Evolutionary conservation across 2,113 vertebrate genomes (phyloP).

Genomic region (Maccullochella peelii): DNA sequence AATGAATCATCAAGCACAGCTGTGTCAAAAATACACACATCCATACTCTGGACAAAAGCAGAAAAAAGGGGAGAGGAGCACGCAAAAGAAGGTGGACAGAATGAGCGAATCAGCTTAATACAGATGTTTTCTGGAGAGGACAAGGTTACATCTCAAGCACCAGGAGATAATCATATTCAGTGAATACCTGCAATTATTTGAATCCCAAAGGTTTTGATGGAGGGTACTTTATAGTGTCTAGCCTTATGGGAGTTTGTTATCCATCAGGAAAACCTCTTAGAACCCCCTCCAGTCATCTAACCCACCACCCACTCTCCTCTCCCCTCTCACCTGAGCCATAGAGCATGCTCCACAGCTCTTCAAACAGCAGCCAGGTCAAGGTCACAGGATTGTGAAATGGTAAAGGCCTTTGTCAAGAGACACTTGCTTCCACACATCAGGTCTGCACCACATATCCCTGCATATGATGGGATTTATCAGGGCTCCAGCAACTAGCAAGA

Average conservation of each 20-base stretch:
- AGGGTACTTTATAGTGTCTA: not conserved
- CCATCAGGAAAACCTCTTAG: constrained; percentile 44
- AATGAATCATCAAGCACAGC: not conserved
- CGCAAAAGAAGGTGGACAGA: not conserved
- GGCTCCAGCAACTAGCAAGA: constrained; percentile 1
- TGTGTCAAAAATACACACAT: not conserved
- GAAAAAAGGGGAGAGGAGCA: not conserved
- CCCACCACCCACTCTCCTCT: not conserved
- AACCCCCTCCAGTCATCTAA: constrained; percentile 24
- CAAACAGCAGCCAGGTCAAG: constrained; percentile 62
- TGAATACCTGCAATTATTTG: constrained; percentile 24
- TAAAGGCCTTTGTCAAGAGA: constrained; percentile 29
- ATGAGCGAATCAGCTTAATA: not conserved
- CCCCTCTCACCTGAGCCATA: constrained; percentile 36
- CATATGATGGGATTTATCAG: constrained; percentile 18
- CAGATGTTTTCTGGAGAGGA: not conserved
- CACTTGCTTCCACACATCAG: constrained; percentile 3
- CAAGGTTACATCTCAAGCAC: not conserved
- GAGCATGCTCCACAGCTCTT: constrained; percentile 41
- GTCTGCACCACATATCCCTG: constrained; percentile 24
- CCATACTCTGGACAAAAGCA: not conserved
- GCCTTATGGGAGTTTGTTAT: constrained; percentile 50
- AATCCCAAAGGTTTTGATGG: constrained; percentile 33
- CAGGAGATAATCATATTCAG: constrained; percentile 36
- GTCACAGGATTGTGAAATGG: constrained; percentile 56